Percentiles rank a stretch among this genome's conserved stretches.
These are phyloP conservation scores for Mohoua ochrocephala DNA, from an alignment of 2,113 vertebrate genomes.

Conservation along the genomic window DNA sequence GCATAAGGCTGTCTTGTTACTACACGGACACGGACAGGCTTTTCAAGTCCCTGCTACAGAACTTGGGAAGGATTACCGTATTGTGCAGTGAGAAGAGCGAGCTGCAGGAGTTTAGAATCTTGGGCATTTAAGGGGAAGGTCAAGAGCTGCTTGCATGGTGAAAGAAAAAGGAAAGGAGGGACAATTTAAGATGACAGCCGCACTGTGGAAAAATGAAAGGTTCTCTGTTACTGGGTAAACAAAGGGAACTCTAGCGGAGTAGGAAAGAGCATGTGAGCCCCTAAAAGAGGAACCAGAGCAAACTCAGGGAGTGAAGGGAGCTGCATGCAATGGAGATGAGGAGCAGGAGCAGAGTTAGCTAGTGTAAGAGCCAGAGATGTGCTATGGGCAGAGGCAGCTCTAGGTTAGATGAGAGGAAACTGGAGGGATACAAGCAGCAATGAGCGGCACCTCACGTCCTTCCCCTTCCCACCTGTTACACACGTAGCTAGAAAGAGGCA, in stretches of 20 bases:
- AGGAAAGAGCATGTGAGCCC: neutral
- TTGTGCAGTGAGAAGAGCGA: neutral
- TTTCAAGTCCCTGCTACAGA: neutral
- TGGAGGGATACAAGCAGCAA: neutral
- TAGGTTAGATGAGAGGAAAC: neutral
- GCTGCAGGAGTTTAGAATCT: neutral
- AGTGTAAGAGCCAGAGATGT: neutral
- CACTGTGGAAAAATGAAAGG: neutral
- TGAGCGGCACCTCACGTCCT: neutral
- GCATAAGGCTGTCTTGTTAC: neutral
- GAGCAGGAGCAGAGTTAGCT: rapidly evolving
- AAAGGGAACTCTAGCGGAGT: neutral
- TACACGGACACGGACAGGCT: neutral
- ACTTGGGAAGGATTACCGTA: neutral
- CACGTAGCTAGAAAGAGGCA: rapidly evolving
- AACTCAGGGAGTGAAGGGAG: neutral
- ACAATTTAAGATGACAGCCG: neutral
- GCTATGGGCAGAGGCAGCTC: neutral
- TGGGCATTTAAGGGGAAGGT: neutral
- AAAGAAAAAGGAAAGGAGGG: neutral
- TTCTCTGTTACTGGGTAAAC: neutral
- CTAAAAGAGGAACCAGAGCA: neutral
- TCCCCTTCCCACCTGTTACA: neutral
- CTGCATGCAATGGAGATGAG: neutral
- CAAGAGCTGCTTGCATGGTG: neutral